Percentiles rank a stretch among this genome's conserved stretches.
These are phyloP conservation scores for Orgyia antiqua DNA, from an alignment of 2,888 invertebrate genomes.

Conservation along the genomic window DNA sequence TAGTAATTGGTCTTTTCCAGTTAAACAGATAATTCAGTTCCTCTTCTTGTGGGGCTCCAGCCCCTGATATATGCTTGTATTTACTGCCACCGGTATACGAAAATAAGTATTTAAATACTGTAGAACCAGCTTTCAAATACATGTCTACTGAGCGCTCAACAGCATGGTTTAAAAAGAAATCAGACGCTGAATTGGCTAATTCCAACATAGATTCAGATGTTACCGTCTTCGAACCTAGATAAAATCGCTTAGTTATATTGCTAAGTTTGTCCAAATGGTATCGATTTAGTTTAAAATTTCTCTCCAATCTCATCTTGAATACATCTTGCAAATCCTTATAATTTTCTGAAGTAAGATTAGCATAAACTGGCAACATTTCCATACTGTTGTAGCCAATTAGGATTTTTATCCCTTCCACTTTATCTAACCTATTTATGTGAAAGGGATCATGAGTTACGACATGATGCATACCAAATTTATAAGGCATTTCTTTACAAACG, in stretches of 20 bases:
- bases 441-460: slow-evolving; percentile 33
- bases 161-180: slow-evolving; percentile 33
- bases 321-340: slow-evolving; percentile 12
- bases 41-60: slow-evolving; percentile 39
- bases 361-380: slow-evolving; percentile 33
- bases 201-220: slow-evolving; percentile 28
- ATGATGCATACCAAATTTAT: slow-evolving; percentile 26
- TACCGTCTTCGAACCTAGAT: slow-evolving; percentile 29
- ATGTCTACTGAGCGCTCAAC: slow-evolving; percentile 35
- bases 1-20: slow-evolving; percentile 13
- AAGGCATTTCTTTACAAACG: slow-evolving; percentile 37
- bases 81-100: slow-evolving; percentile 35
- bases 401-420: slow-evolving; percentile 27
- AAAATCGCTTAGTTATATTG: slow-evolving; percentile 25
- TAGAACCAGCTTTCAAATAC: slow-evolving; percentile 27
- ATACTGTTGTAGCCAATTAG: slow-evolving; percentile 43
- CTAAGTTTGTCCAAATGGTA: slow-evolving; percentile 18
- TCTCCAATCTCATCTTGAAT: slow-evolving; percentile 10
- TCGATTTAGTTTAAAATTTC: slow-evolving; percentile 11
- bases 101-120: slow-evolving; percentile 37
- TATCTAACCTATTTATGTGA: slow-evolving; percentile 23
- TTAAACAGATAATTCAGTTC: slow-evolving; percentile 38
- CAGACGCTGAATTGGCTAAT: slow-evolving; percentile 34
- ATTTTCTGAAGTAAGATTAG: slow-evolving; percentile 22
- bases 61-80: slow-evolving; percentile 27